A percentile compares a stretch with the other conserved stretches of the same genome.
Evolutionary conservation across 2,888 invertebrate genomes (phyloP).

Genomic region (Gisinianus flammeolus): DNA sequence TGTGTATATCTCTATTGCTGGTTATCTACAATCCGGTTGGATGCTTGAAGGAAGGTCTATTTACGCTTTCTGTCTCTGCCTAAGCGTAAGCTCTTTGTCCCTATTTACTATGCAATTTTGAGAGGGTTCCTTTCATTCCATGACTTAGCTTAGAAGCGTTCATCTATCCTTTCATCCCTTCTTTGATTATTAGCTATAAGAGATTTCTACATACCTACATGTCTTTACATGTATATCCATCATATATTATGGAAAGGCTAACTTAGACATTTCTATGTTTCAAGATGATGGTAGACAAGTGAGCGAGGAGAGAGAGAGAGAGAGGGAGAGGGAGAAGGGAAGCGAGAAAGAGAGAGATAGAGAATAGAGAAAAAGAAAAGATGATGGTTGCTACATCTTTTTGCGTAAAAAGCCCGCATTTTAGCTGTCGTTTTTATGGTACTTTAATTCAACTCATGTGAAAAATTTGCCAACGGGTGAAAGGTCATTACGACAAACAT

Average conservation of each 20-base stretch:
- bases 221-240: conserved; percentile 14
- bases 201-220: conserved; percentile 26
- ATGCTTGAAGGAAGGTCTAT: conserved; percentile 3
- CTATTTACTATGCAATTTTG: conserved; percentile 33
- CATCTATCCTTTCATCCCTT: conserved; percentile 15
- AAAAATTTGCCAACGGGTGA: conserved; percentile 45
- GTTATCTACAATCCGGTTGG: too few species aligned
- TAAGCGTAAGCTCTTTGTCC: conserved; percentile 31
- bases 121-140: conserved; percentile 28
- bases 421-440: conserved; percentile 41
- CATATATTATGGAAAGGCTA: conserved; percentile 22
- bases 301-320: neutral
- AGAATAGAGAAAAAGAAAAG: neutral
- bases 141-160: conserved; percentile 18
- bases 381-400: neutral
- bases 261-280: conserved; percentile 8
- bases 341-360: neutral
- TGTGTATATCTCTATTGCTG: neutral
- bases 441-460: conserved; percentile 47
- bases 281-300: neutral
- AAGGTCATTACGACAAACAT: conserved; percentile 49
- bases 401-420: conserved; percentile 17
- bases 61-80: conserved; percentile 24
- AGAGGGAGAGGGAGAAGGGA: conserved; percentile 1
- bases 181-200: conserved; percentile 25